Evolutionary conservation across 2,113 vertebrate species (phyloP).

Genomic region (Heterocephalus glaber): DNA sequence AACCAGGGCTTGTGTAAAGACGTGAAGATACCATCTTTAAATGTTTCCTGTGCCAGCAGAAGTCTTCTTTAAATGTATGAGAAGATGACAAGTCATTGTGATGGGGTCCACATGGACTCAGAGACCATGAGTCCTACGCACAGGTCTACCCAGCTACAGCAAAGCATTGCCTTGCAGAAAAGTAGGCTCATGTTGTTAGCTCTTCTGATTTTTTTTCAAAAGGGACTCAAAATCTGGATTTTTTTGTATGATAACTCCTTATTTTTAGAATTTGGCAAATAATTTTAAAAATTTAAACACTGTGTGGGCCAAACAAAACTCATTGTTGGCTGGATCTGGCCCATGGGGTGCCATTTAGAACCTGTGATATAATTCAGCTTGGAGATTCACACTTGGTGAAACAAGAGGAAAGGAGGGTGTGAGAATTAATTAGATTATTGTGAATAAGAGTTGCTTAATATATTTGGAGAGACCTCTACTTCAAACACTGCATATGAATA

Average conservation of each 20-base stretch:
- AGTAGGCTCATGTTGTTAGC: background rate
- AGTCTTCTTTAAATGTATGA: too few species aligned
- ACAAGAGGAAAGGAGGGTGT: conserved; percentile 26
- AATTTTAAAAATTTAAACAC: conserved; percentile 14
- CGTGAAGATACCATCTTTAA: background rate
- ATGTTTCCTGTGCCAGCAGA: background rate
- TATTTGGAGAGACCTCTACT: conserved; percentile 70
- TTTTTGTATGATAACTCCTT: background rate
- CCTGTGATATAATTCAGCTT: background rate
- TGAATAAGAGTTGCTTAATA: conserved; percentile 72
- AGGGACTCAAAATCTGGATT: background rate
- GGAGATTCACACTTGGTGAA: conserved; percentile 62
- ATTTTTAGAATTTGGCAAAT: conserved; percentile 57
- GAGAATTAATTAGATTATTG: conserved; percentile 67
- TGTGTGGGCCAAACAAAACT: conserved; percentile 22
- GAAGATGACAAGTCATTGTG: fast-evolving
- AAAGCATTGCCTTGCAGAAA: background rate
- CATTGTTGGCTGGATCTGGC: conserved; percentile 25
- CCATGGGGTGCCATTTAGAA: conserved; percentile 17
- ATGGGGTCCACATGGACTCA: background rate
- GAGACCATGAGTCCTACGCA: fast-evolving
- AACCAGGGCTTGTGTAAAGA: background rate
- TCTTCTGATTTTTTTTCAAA: background rate
- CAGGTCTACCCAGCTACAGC: background rate
- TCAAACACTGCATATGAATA: conserved; percentile 77